Evolutionary conservation across 2,797 vertebrate genomes (phyloP).

Genomic region (Oceanodroma leucorhoa): DNA sequence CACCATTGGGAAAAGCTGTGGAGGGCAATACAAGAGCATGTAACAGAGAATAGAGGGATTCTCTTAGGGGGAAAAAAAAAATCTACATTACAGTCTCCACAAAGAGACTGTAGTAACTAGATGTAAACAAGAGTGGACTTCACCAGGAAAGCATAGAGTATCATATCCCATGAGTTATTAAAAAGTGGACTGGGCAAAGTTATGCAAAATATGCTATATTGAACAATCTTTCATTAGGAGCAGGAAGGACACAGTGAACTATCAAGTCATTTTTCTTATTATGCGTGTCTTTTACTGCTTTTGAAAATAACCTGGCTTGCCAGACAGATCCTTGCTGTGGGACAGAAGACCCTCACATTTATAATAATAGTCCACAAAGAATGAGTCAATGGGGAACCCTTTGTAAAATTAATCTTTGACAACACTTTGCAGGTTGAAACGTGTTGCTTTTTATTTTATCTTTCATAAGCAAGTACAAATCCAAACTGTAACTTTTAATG

Average conservation of each 20-base stretch:
- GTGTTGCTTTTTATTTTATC: neutral
- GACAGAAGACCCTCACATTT: neutral
- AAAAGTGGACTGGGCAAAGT: neutral
- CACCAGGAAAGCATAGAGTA: neutral
- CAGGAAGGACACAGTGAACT: neutral
- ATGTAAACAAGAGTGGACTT: neutral
- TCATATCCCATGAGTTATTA: neutral
- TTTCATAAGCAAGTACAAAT: neutral
- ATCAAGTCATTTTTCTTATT: neutral
- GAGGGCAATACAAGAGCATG: neutral
- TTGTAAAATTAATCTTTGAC: neutral
- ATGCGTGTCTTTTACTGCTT: neutral
- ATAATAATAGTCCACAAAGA: neutral
- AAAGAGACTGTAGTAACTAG: neutral
- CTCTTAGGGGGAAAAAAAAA: neutral
- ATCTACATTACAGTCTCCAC: neutral
- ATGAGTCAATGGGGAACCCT: neutral
- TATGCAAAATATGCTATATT: neutral
- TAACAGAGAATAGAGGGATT: neutral
- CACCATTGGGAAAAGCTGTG: neutral
- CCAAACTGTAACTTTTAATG: neutral
- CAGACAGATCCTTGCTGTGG: neutral
- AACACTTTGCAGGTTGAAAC: neutral
- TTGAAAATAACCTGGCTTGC: neutral
- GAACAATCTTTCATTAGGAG: neutral